Evolutionary conservation across 2,888 invertebrate genomes (phyloP), one percentile per base, ranked within the genome.

Genomic region (Acrobasis suavella): DNA sequence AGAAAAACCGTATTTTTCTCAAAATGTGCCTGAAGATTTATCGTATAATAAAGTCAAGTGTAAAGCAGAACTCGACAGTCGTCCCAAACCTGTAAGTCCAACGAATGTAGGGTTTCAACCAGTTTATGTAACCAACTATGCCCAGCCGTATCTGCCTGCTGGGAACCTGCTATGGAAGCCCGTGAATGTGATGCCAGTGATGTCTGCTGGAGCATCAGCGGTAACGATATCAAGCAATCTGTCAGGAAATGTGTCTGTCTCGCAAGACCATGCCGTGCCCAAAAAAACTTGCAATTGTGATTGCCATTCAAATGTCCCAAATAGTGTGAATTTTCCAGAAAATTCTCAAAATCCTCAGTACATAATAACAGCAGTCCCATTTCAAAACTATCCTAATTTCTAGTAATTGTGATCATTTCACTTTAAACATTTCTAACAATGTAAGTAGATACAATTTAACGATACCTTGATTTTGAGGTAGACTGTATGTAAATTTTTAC

Each of bases 101-200:
- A 67, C 50, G 16, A 67, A 65, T 66, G 50, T 72, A 37, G 66
- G 72, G 46, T 74, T 69, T 64, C 60, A 72, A 49, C 71, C 80
- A 7, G 49, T 77, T 1, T 69, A 80, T 32, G 78, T 82, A 42
- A 74, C 79, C 9, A 71, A 76, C 52, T 81, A 78, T 62, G 67
- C 80, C 17, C 81, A 78, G 52, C 71, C 82, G 1, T 78, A 74
- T 58, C 60, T 80, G 1, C 63, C 81, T 38, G 62, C 78, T 10
- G 78, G 76, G 42, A 81, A 80, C 52, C 67, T 84, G 17, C 52
- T 86, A 59, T 87, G 85, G 86, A 86, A 85, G 63, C 84, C 85
- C 15, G 60, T 82, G 37, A 80, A 71, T 62, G 65, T 76, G 5
- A 62, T 79, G 65, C 75, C 82, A 15, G 55, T 80, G 12, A 66